phyloP scores from a whole-genome alignment of 2,113 vertebrate genomes.

The Polypterus senegalus region DNA sequence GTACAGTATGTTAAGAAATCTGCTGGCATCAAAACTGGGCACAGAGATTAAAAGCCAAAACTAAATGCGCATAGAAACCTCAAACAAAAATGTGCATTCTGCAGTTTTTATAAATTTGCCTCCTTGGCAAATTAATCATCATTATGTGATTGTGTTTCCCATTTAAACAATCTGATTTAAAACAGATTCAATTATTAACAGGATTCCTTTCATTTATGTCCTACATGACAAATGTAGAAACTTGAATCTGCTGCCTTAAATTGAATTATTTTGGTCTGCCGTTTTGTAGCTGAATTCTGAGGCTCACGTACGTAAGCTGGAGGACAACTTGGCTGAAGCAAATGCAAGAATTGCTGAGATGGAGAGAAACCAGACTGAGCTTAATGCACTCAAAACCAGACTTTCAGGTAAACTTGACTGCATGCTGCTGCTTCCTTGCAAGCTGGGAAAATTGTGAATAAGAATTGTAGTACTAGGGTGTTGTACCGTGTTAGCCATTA shows the following conservation, averaged over 20 bases:
- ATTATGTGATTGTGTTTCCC: background rate
- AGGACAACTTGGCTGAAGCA: slow-evolving; percentile 49
- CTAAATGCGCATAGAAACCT: no score
- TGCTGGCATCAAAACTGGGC: no score
- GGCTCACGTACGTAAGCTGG: slow-evolving; percentile 33
- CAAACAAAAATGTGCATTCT: no score
- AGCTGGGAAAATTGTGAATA: no score
- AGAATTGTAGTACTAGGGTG: no score
- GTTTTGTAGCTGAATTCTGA: slow-evolving; percentile 40
- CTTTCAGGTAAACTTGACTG: slow-evolving; percentile 36
- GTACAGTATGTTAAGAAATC: no score
- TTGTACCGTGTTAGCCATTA: no score
- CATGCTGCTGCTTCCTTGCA: no score
- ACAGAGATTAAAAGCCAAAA: no score
- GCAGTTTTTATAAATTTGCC: background rate
- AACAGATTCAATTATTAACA: no score
- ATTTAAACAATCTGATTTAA: background rate
- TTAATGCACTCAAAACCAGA: slow-evolving; percentile 37
- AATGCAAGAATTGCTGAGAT: slow-evolving; percentile 38
- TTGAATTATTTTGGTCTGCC: background rate
- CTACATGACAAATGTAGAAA: no score
- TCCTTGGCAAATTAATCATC: background rate
- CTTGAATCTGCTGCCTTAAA: background rate
- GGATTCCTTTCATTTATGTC: no score
- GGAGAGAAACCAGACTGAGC: slow-evolving; percentile 51